A percentile compares a stretch with the other conserved stretches of the same genome.
Evolutionary conservation across 2,113 vertebrate species (phyloP).

Genomic region (Charadrius vociferus): DNA sequence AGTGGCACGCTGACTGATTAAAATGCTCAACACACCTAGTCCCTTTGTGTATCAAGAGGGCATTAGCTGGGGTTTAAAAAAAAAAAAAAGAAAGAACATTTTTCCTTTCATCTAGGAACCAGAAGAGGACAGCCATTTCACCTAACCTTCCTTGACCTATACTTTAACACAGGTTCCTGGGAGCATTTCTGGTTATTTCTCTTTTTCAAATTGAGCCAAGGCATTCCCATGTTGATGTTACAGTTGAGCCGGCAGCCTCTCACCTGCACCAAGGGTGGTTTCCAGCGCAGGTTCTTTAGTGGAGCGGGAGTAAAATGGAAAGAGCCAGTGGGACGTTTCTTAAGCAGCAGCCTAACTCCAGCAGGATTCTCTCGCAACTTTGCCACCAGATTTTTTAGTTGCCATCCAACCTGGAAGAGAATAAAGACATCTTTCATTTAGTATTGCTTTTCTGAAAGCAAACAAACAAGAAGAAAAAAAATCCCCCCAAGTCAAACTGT

Average conservation of each 20-base stretch:
- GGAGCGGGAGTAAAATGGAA: constrained; percentile 87
- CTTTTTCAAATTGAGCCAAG: not conserved
- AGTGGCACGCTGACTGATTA: not conserved
- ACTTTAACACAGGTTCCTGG: not conserved
- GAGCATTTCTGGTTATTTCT: not conserved
- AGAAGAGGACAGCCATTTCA: not conserved
- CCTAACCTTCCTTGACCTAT: not conserved
- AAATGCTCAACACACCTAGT: not conserved
- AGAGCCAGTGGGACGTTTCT: constrained; percentile 87
- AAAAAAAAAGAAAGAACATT: not conserved
- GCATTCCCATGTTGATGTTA: not conserved
- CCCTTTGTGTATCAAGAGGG: not conserved
- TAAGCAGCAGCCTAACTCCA: constrained; percentile 84
- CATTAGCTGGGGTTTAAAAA: not conserved
- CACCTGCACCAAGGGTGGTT: constrained; percentile 91
- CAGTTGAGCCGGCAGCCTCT: not conserved
- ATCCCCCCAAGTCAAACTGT: not conserved
- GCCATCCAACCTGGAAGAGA: constrained; percentile 91
- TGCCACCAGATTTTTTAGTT: constrained; percentile 91
- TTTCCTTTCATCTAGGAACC: not conserved
- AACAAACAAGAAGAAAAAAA: not conserved
- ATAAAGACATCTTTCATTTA: not conserved
- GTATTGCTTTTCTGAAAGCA: not conserved
- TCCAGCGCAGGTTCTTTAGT: constrained; percentile 93
- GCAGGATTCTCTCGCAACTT: constrained; percentile 87